These are phyloP conservation scores for Nipponacmea schrenckii DNA, from an alignment of 2,888 invertebrate species.

Conservation along the genomic window DNA sequence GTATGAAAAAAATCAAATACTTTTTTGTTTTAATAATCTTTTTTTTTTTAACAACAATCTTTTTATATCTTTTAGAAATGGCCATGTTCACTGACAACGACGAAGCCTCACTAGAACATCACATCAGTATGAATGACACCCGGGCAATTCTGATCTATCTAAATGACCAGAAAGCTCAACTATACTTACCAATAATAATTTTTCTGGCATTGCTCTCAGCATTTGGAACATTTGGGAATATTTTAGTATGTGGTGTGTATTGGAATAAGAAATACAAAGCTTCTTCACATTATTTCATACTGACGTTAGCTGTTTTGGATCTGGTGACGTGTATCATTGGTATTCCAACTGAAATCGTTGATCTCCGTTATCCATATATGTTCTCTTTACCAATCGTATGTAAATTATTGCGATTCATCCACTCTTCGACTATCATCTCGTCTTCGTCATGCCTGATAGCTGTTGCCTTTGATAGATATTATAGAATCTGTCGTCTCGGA, in stretches of 20 bases:
- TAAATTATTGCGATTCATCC: constrained; percentile 54
- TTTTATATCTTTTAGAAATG: too few relatives aligned
- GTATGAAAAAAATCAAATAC: too few relatives aligned
- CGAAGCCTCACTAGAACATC: not conserved
- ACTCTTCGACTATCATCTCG: constrained; percentile 57
- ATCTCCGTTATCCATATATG: constrained; percentile 56
- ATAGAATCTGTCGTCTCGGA: constrained; percentile 55
- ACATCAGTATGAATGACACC: constrained; percentile 18
- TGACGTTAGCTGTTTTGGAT: constrained; percentile 55
- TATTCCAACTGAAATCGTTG: constrained; percentile 60
- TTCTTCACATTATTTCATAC: constrained; percentile 59
- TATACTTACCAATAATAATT: constrained; percentile 56
- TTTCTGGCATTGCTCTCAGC: constrained; percentile 51
- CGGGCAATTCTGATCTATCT: constrained; percentile 27
- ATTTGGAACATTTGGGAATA: constrained; percentile 53
- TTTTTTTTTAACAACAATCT: too few relatives aligned
- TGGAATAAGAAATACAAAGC: constrained; percentile 46
- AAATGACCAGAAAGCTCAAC: constrained; percentile 52
- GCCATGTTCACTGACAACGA: too few relatives aligned
- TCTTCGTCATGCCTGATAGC: constrained; percentile 54
- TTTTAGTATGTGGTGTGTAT: constrained; percentile 56
- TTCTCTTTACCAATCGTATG: constrained; percentile 56
- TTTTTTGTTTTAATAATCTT: too few relatives aligned
- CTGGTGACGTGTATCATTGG: constrained; percentile 58
- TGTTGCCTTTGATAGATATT: constrained; percentile 57